Percentiles rank a stretch among this genome's conserved stretches.
Evolutionary conservation across 2,113 vertebrate species (phyloP).

Genomic region (Thunnus thynnus): DNA sequence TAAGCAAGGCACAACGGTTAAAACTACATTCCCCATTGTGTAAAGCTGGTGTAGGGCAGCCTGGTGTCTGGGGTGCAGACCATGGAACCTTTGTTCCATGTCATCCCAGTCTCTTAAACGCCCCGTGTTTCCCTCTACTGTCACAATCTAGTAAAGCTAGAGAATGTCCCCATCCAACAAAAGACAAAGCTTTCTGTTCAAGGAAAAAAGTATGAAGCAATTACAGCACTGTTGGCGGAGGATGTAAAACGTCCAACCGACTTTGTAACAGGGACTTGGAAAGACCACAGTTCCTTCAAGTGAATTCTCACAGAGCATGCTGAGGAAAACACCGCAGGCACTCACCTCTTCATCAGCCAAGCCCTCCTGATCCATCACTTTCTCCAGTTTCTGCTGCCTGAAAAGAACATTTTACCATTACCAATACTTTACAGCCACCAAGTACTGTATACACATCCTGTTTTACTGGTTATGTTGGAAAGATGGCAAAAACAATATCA

Average conservation of each 20-base stretch:
- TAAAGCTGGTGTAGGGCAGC: no score
- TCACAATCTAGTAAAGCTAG: no score
- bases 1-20: no score
- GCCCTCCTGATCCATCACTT: conserved; percentile 99
- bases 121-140: no score
- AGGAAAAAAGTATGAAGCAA: neutral
- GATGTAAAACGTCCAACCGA: neutral
- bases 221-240: neutral
- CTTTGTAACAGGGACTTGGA: neutral
- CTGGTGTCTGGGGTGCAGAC: no score
- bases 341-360: conserved; percentile 96
- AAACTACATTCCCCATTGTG: no score
- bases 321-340: neutral
- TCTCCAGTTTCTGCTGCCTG: conserved; percentile 98
- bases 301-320: neutral
- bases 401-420: conserved; percentile 38
- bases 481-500: neutral
- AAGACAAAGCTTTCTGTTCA: no score
- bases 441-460: neutral
- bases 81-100: no score
- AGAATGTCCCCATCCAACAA: no score
- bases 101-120: no score
- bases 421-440: neutral
- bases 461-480: no score
- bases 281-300: neutral